Conservation (phyloP, 2,888 invertebrate species). For the Arctia plantaginis region DNA sequence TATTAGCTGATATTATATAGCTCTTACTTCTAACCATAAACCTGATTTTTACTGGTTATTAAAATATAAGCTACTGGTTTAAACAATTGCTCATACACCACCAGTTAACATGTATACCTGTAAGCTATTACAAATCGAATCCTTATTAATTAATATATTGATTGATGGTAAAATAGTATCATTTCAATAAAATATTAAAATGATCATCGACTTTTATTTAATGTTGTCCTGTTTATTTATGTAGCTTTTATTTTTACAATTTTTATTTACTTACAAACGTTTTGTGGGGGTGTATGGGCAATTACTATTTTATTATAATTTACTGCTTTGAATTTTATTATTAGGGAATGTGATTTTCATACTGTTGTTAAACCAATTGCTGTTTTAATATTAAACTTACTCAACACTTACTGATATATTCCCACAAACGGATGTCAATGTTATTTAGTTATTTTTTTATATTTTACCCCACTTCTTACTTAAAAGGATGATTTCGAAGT, state of each 20-base stretch:
- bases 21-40: slow-evolving; percentile 21
- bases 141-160: slow-evolving; percentile 59
- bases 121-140: slow-evolving; percentile 63
- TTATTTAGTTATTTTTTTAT: slow-evolving; percentile 60
- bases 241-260: slow-evolving; percentile 71
- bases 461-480: slow-evolving; percentile 50
- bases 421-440: slow-evolving; percentile 78
- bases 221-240: slow-evolving; percentile 76
- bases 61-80: slow-evolving; percentile 52
- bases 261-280: slow-evolving; percentile 73
- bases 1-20: slow-evolving; percentile 17
- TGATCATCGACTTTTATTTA: slow-evolving; percentile 81
- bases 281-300: slow-evolving; percentile 87
- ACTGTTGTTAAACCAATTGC: slow-evolving; percentile 41
- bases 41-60: slow-evolving; percentile 21
- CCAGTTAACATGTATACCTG: slow-evolving; percentile 74
- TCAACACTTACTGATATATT: slow-evolving; percentile 77
- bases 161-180: slow-evolving; percentile 76
- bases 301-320: slow-evolving; percentile 55
- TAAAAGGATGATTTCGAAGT: slow-evolving; percentile 7
- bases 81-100: slow-evolving; percentile 85
- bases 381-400: slow-evolving; percentile 27
- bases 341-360: slow-evolving; percentile 42
- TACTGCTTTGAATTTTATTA: slow-evolving; percentile 45
- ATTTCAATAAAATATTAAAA: slow-evolving; percentile 80